Percentiles rank a stretch among this genome's conserved stretches.
These are phyloP conservation scores for Petrosia ficiformis DNA, from an alignment of 37 sponge, comb jelly and placozoan species.

Conservation along the genomic window DNA sequence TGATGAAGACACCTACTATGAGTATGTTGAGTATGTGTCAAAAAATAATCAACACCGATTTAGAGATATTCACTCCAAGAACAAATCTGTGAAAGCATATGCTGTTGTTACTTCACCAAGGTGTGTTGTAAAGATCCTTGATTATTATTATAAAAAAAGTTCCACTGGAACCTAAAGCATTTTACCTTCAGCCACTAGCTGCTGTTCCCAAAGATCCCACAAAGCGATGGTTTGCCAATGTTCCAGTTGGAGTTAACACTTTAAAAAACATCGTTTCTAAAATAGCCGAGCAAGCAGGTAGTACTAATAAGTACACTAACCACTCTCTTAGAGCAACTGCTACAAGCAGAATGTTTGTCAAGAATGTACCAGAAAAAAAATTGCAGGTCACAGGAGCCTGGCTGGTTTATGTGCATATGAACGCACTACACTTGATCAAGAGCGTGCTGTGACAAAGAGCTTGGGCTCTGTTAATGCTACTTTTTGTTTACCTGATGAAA, in stretches of 20 bases:
- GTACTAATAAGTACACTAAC: too few species aligned
- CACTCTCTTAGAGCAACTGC: neutral
- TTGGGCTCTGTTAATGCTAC: too few species aligned
- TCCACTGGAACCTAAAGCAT: constrained; percentile 3
- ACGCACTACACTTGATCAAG: neutral
- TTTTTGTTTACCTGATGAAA: too few species aligned
- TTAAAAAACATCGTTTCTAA: constrained; percentile 29
- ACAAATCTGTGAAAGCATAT: too few species aligned
- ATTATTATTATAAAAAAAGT: constrained; percentile 1
- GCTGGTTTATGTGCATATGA: neutral
- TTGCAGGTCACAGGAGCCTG: neutral
- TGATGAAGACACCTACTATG: too few species aligned
- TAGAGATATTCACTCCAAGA: too few species aligned
- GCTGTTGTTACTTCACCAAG: too few species aligned
- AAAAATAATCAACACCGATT: too few species aligned
- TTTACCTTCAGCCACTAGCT: constrained; percentile 12
- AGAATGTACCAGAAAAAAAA: neutral
- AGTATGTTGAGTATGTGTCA: too few species aligned
- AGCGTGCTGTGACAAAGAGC: neutral
- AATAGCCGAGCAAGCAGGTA: constrained; percentile 11
- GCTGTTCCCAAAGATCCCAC: neutral
- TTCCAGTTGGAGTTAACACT: constrained; percentile 29
- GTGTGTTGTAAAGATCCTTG: neutral
- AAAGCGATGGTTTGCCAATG: constrained; percentile 11
- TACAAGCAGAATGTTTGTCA: too few species aligned